Evolutionary conservation across 2,113 vertebrate genomes (phyloP).

Genomic region (Trochalopteron elliotii): DNA sequence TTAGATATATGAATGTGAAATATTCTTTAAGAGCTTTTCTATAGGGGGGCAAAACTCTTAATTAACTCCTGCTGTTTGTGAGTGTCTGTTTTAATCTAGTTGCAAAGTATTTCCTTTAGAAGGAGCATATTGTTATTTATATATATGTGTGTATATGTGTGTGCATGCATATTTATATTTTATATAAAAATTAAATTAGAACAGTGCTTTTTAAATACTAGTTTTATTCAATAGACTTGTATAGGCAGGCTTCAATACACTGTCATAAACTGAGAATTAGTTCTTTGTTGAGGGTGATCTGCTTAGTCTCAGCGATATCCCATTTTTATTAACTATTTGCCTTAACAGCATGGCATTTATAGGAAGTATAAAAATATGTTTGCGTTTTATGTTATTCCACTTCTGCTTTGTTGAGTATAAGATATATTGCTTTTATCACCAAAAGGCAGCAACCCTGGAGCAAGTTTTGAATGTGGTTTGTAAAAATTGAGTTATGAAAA

Average conservation of each 20-base stretch:
- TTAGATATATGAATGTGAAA: background rate
- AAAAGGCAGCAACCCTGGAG: background rate
- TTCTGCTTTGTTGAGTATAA: background rate
- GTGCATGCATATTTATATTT: background rate
- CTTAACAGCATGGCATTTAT: background rate
- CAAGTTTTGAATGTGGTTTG: background rate
- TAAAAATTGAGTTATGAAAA: background rate
- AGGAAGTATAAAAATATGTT: background rate
- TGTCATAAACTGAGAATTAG: background rate
- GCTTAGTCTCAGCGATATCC: background rate
- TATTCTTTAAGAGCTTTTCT: background rate
- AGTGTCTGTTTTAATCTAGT: background rate
- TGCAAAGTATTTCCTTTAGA: background rate
- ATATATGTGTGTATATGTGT: background rate
- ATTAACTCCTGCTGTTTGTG: background rate
- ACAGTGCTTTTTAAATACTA: background rate
- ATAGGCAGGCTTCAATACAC: background rate
- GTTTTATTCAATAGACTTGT: background rate
- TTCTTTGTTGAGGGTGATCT: background rate
- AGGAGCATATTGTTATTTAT: background rate
- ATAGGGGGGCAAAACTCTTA: background rate
- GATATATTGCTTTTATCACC: background rate
- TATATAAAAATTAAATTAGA: background rate
- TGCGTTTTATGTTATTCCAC: accelerated
- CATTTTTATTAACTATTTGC: background rate